phyloP scores from a whole-genome alignment of 2,888 invertebrate species.

The Harpalus rubripes region DNA sequence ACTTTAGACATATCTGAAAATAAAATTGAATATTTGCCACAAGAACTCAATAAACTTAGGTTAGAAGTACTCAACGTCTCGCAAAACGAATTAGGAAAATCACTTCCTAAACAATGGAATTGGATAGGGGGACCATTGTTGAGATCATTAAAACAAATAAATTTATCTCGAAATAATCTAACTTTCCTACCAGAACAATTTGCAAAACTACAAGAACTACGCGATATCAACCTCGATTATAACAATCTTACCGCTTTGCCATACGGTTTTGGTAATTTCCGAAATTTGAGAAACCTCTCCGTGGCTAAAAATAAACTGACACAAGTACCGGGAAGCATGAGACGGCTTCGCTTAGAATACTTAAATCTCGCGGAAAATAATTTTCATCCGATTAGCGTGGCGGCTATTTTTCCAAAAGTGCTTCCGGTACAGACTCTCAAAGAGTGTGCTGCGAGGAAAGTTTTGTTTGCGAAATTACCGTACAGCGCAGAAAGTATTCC shows the following conservation, averaged over 20 bases:
- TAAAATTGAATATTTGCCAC: conserved; percentile 84
- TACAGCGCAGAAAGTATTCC: conserved; percentile 82
- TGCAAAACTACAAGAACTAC: conserved; percentile 81
- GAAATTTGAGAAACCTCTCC: conserved; percentile 79
- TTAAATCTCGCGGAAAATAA: conserved; percentile 82
- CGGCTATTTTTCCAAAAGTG: conserved; percentile 70
- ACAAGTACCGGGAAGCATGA: conserved; percentile 82
- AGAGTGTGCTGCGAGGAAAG: conserved; percentile 79
- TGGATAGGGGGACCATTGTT: conserved; percentile 83
- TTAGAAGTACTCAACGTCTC: conserved; percentile 83
- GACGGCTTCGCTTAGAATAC: conserved; percentile 79
- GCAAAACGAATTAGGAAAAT: conserved; percentile 82
- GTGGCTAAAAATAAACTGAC: conserved; percentile 80
- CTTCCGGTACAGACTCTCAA: conserved; percentile 79
- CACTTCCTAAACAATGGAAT: conserved; percentile 80
- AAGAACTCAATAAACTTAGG: conserved; percentile 83
- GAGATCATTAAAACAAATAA: conserved; percentile 80
- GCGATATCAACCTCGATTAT: conserved; percentile 82
- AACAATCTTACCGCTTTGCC: conserved; percentile 83
- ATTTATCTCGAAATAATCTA: conserved; percentile 83
- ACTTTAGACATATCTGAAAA: conserved; percentile 86
- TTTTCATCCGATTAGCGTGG: conserved; percentile 74
- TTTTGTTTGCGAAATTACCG: conserved; percentile 79
- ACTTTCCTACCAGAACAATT: conserved; percentile 81
- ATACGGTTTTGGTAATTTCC: conserved; percentile 82